Evolutionary conservation across 1,140 invertebrate genomes (phyloP), one percentile per base, ranked within the genome.

Genomic region (Anastatus disparis): DNA sequence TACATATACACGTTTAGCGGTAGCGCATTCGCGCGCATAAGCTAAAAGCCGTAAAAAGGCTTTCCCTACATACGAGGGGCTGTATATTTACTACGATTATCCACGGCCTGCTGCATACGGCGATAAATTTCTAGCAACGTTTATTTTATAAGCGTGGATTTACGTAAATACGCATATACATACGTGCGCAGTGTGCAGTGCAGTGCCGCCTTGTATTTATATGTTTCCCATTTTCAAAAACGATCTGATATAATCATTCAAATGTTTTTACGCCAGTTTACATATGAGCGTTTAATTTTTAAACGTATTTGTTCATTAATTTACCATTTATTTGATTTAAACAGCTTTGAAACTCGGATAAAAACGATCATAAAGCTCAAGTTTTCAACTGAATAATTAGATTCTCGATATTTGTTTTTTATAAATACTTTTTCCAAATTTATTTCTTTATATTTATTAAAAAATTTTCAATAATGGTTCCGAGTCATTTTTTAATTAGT

Each of bases 131-230:
- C 22, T 31, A 15, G 20, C 59, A 12, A 10, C 58, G 68, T 46
- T 63, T 64, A 70, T 70, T 63, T 63, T 70, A 63, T 63, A 63
- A 70, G 59, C 52, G 20, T 38, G 68, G 68, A 63, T 70, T n/a
- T 70, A 63, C 58, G 59, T 26, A 46, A 42, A 55, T 70, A 35
- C 31, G n/a, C n/a, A n/a, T n/a, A n/a, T n/a, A n/a, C n/a, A n/a
- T 24, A 17, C 26, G 35, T 35, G n/a, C 31, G 26, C 53, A 22
- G n/a, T n/a, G n/a, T n/a, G n/a, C n/a, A n/a, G n/a, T n/a, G n/a
- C n/a, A n/a, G n/a, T n/a, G n/a, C n/a, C n/a, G n/a, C n/a, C n/a
- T n/a, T n/a, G 17, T 63, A 63, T 56, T 46, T 63, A 63, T 56
- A 52, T 17, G 27, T 27, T 20, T 35, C 53, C 26, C 38, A 31